phyloP scores from a whole-genome alignment of 2,888 invertebrate species.

The Pseudococcus viburni region DNA sequence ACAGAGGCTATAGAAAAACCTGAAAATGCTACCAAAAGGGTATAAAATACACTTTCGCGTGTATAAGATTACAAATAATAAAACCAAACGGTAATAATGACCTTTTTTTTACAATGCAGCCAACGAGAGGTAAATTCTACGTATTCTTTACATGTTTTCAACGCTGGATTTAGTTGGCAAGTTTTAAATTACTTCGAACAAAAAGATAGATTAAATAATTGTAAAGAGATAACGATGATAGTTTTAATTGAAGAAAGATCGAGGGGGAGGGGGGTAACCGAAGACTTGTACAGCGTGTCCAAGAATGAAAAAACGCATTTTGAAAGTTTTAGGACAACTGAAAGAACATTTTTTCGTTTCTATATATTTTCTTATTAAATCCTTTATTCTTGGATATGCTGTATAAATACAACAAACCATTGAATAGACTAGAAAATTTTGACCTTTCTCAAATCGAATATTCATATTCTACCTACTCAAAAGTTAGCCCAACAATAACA shows the following conservation, averaged over 20 bases:
- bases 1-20: neutral
- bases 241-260: neutral
- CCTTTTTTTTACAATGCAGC: neutral
- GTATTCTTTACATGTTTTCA: neutral
- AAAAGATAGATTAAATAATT: neutral
- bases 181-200: neutral
- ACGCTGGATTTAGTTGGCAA: neutral
- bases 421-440: too few relatives aligned
- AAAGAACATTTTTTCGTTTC: too few relatives aligned
- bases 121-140: neutral
- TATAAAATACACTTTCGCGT: conserved; percentile 15
- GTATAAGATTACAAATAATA: conserved; percentile 36
- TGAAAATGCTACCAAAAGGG: conserved; percentile 13
- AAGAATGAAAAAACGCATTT: too few relatives aligned
- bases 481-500: too few relatives aligned
- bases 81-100: conserved; percentile 28
- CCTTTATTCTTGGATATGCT: too few relatives aligned
- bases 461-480: too few relatives aligned
- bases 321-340: neutral
- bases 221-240: neutral
- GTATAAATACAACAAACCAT: too few relatives aligned
- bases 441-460: too few relatives aligned
- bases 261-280: neutral
- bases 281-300: too few relatives aligned
- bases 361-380: too few relatives aligned